Percentiles rank a stretch among this genome's conserved stretches.
Evolutionary conservation across 2,797 vertebrate genomes (phyloP).

Genomic region (Menidia menidia): DNA sequence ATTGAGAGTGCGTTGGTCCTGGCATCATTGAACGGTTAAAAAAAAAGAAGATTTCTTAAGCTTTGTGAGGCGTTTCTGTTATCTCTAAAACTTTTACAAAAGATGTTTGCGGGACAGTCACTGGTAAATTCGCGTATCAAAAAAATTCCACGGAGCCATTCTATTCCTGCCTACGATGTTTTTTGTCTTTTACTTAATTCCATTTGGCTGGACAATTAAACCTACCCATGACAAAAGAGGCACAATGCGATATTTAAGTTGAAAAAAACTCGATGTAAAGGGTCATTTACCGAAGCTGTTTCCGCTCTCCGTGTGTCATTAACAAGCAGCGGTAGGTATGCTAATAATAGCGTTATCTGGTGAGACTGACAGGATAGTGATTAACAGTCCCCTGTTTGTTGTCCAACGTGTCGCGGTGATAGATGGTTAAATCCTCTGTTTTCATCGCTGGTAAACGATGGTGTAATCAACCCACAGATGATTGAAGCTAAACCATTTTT

Average conservation of each 20-base stretch:
- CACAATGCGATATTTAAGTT: neutral
- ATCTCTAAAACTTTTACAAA: neutral
- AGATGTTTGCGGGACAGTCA: neutral
- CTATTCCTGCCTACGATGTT: no score
- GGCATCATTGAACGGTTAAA: neutral
- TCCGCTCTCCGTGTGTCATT: constrained; percentile 22
- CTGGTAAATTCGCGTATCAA: neutral
- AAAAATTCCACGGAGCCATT: neutral
- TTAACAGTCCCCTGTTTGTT: constrained; percentile 30
- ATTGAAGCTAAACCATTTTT: neutral
- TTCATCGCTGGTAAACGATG: neutral
- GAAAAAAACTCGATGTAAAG: neutral
- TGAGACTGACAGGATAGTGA: constrained; percentile 16
- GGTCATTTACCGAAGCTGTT: neutral
- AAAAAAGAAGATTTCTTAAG: neutral
- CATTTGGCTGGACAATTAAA: no score
- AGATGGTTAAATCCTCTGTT: constrained; percentile 5
- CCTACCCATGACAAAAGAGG: no score
- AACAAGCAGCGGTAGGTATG: constrained; percentile 34
- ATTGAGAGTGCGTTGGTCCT: no score
- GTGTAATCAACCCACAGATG: neutral
- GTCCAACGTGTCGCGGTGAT: constrained; percentile 24
- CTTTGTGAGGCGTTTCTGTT: neutral
- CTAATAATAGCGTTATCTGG: constrained; percentile 46
- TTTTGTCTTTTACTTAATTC: no score